These are phyloP conservation scores for Stenodema calcarata DNA, from an alignment of 2,888 invertebrate genomes.

Conservation along the genomic window DNA sequence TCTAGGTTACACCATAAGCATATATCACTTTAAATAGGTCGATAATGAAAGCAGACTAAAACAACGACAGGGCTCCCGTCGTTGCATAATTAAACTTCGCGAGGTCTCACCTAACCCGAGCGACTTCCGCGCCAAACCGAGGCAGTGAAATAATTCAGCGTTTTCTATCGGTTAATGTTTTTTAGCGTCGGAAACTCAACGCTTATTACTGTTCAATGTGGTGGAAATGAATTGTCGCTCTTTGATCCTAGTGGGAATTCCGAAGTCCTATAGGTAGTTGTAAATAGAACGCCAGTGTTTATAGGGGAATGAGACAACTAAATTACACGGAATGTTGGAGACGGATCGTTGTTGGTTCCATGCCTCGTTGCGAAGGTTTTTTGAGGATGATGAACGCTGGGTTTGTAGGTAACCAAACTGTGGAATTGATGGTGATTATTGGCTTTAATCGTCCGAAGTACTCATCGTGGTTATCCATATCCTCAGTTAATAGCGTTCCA, in stretches of 20 bases:
- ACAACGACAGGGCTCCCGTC: not conserved
- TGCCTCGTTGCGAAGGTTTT: not conserved
- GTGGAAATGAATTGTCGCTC: slow-evolving; percentile 7
- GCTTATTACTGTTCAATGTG: slow-evolving; percentile 25
- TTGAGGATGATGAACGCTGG: too few relatives aligned
- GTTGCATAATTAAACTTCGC: slow-evolving; percentile 1
- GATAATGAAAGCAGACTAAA: not conserved
- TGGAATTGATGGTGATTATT: too few relatives aligned
- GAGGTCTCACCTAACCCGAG: not conserved
- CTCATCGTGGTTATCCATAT: too few relatives aligned
- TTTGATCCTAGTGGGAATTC: not conserved
- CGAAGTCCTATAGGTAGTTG: not conserved
- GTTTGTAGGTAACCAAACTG: too few relatives aligned
- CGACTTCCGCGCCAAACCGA: not conserved
- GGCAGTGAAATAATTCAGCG: not conserved
- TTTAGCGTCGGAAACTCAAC: not conserved
- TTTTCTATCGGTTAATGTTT: not conserved
- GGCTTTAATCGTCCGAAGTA: too few relatives aligned
- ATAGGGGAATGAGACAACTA: not conserved
- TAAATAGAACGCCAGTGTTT: not conserved
- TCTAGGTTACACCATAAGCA: not conserved
- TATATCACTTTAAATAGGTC: not conserved
- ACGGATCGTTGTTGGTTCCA: not conserved
- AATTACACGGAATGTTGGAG: not conserved
- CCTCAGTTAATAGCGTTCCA: too few relatives aligned